Evolutionary conservation across 2,797 vertebrate species (phyloP).

Genomic region (Rhyacichthys aspro): DNA sequence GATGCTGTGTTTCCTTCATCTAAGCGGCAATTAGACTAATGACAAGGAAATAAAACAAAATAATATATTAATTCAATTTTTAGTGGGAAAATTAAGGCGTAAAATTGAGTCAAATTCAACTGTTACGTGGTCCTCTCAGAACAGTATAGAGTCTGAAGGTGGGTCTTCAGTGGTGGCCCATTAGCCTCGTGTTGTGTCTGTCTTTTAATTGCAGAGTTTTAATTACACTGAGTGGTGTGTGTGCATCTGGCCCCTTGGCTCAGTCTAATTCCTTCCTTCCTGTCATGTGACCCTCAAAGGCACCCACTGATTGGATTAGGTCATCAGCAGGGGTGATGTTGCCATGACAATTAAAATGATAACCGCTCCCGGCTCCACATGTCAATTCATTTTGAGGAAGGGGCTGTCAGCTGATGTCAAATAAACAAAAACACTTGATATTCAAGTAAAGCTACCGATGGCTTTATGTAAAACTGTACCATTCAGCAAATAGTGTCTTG

Average conservation of each 20-base stretch:
- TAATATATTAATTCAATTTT: constrained; percentile 32
- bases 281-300: constrained; percentile 76
- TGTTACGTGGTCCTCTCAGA: neutral
- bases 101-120: neutral
- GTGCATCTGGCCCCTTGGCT: constrained; percentile 69
- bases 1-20: constrained; percentile 42
- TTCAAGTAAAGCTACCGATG: constrained; percentile 6
- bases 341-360: constrained; percentile 80
- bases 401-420: constrained; percentile 1
- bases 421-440: neutral
- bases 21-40: constrained; percentile 74
- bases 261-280: constrained; percentile 80
- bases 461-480: neutral
- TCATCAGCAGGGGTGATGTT: constrained; percentile 81
- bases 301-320: constrained; percentile 85
- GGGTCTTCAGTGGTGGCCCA: constrained; percentile 5
- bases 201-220: constrained; percentile 77
- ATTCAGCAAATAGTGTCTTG: neutral
- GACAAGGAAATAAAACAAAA: constrained; percentile 57
- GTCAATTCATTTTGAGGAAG: constrained; percentile 31
- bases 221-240: constrained; percentile 75
- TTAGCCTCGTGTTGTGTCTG: constrained; percentile 50
- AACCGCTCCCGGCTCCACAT: constrained; percentile 58
- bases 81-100: neutral
- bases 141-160: neutral